Conservation (phyloP, 2,888 invertebrate species). For the Peribatodes rhomboidaria region DNA sequence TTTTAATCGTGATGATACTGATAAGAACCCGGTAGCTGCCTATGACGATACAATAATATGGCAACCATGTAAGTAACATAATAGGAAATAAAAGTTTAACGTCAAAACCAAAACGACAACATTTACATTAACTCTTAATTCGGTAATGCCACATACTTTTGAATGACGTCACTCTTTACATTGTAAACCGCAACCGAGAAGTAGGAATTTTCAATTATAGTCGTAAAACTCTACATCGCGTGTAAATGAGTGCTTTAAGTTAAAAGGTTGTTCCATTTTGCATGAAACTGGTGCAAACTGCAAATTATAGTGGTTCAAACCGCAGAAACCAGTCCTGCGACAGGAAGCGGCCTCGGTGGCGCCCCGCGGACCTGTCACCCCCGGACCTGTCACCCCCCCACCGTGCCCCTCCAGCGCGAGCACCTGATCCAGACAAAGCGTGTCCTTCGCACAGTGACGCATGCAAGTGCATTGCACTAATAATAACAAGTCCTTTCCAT, state of each 20-base stretch:
- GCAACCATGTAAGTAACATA: neutral
- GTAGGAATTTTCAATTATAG: conserved; percentile 37
- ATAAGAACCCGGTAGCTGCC: too few relatives aligned
- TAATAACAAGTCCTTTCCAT: conserved; percentile 75
- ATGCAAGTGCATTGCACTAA: conserved; percentile 84
- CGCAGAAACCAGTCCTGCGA: conserved; percentile 81
- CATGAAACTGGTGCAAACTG: conserved; percentile 81
- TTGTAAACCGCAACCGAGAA: conserved; percentile 33
- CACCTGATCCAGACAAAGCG: conserved; percentile 85
- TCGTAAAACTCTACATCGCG: conserved; percentile 38
- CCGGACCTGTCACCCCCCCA: conserved; percentile 45
- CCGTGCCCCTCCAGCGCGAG: conserved; percentile 49
- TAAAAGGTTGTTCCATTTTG: conserved; percentile 74
- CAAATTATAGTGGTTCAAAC: conserved; percentile 82
- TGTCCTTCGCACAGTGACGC: conserved; percentile 82
- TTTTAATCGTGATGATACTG: too few relatives aligned
- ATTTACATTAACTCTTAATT: conserved; percentile 32
- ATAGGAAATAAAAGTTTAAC: neutral
- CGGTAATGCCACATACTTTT: conserved; percentile 29
- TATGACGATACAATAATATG: neutral
- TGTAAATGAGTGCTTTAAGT: conserved; percentile 56
- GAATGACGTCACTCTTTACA: conserved; percentile 32
- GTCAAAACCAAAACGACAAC: conserved; percentile 19
- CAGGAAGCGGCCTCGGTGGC: conserved; percentile 82
- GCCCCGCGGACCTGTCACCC: conserved; percentile 50